Base-by-base conservation (phyloP, 92 coral and sea anemone genomes). In the Diadumene lineata region DNA sequence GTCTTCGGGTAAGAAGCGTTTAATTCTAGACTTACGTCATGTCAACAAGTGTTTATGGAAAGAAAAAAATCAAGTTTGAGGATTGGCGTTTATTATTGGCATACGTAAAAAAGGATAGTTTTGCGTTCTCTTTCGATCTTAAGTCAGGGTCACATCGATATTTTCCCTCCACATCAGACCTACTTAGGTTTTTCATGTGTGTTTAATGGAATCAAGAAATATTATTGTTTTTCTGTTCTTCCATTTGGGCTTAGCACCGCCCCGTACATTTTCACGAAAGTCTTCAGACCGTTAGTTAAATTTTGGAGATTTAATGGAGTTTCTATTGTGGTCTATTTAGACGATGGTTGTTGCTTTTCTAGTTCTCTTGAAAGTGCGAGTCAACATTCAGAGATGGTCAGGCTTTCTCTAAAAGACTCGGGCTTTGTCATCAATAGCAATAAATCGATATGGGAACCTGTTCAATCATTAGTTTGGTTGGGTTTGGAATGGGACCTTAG, bases 181-280 rank as follows among this genome's bases (percentile, higher is more conserved):
- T 53, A 53, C 19, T 53, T 53, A 53, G 58, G 58, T 15, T 53
- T 53, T 53, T 53, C 58, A 2, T 53, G 58, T 15, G 58, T 53
- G 21, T 53, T 53, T 53, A 53, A 53, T 53, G 58, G 58, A 21
- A 13, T 53, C 19, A 53, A 48, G n/a, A 63, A 56, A 58, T 86
- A 82, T 76, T 86, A 74, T 78, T 76, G 82, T 43, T 74, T 85
- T 57, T 7, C 86, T n/a, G 76, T 71, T 6, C 84, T 86, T 32
- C 84, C 81, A 2, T 81, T 81, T 34, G 87, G 82, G 10, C 79
- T 86, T 32, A 68, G 79, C 44, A 73, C 87, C 19, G 88, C 79
- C 29, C 89, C 92, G 43, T 84, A 79, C 31, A 44, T 84, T 68
- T 87, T 83, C 44, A 87, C 88, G 38, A 87, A 83, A 65, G 61